Conservation (phyloP, 2,888 invertebrate species). For the Hypselothyrea guttata region DNA sequence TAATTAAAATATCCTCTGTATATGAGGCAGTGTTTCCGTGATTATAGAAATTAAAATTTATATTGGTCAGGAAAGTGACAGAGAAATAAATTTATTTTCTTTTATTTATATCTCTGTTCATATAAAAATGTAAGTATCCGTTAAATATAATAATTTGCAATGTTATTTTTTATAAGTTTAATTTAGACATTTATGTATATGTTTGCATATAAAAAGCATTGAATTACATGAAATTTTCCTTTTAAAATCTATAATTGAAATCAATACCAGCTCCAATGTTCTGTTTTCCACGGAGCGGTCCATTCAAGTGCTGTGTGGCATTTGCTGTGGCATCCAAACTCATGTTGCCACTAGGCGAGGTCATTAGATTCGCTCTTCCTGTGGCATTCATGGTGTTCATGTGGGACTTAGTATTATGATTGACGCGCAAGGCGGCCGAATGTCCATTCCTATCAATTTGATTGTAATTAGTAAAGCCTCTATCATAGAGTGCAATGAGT, state of each 20-base stretch:
- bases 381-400: conserved; percentile 60
- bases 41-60: too few species aligned
- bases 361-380: conserved; percentile 69
- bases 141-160: too few species aligned
- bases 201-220: too few species aligned
- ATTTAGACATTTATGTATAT: too few species aligned
- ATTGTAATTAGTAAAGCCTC: neutral
- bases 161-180: too few species aligned
- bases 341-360: conserved; percentile 61
- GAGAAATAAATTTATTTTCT: too few species aligned
- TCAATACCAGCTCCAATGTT: conserved; percentile 58
- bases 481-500: neutral
- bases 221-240: too few species aligned
- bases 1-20: too few species aligned
- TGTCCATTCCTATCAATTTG: conserved; percentile 65
- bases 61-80: too few species aligned
- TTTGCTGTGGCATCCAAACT: conserved; percentile 68
- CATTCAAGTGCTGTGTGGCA: conserved; percentile 61
- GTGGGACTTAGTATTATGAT: conserved; percentile 65
- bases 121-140: too few species aligned
- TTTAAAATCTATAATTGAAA: conserved; percentile 60
- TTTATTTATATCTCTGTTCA: too few species aligned
- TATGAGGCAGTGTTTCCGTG: too few species aligned
- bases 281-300: conserved; percentile 52
- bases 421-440: conserved; percentile 61